phyloP scores from a whole-genome alignment of 2,797 vertebrate genomes.

The Leptatherina wallacei region DNA sequence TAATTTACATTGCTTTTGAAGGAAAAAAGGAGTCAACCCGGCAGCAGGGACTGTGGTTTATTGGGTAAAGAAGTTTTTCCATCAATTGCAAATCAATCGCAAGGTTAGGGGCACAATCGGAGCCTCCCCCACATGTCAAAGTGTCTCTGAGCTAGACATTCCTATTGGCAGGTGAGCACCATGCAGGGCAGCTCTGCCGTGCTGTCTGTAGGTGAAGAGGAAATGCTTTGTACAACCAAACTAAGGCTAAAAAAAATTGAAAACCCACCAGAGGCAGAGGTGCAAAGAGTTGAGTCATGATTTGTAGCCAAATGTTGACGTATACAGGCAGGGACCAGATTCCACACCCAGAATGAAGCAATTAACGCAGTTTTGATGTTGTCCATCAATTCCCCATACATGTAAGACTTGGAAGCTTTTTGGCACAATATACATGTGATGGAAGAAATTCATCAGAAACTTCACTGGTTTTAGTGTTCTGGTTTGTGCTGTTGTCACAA shows the following conservation, averaged over 20 bases:
- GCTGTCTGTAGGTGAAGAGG: background rate
- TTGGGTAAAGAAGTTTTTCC: background rate
- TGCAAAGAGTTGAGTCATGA: background rate
- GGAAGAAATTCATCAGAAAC: too few relatives aligned
- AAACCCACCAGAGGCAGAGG: background rate
- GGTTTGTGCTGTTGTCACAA: too few relatives aligned
- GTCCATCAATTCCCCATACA: too few relatives aligned
- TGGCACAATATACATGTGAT: too few relatives aligned
- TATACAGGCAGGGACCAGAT: too few relatives aligned
- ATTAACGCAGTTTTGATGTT: too few relatives aligned
- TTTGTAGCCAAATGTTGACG: background rate
- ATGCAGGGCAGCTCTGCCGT: background rate
- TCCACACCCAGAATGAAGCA: too few relatives aligned
- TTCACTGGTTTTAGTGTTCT: too few relatives aligned
- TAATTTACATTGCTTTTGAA: background rate
- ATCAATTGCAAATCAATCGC: background rate
- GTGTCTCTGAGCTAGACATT: background rate
- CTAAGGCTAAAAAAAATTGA: background rate
- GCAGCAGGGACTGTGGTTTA: background rate
- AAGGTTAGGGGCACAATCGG: background rate
- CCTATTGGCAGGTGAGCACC: background rate
- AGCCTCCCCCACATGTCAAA: background rate
- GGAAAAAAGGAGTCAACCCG: background rate
- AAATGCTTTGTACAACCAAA: background rate
- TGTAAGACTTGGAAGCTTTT: too few relatives aligned